A percentile compares a stretch with the other conserved stretches of the same genome.
Evolutionary conservation across 1,140 invertebrate species (phyloP).

Genomic region (Whitmania pigra): DNA sequence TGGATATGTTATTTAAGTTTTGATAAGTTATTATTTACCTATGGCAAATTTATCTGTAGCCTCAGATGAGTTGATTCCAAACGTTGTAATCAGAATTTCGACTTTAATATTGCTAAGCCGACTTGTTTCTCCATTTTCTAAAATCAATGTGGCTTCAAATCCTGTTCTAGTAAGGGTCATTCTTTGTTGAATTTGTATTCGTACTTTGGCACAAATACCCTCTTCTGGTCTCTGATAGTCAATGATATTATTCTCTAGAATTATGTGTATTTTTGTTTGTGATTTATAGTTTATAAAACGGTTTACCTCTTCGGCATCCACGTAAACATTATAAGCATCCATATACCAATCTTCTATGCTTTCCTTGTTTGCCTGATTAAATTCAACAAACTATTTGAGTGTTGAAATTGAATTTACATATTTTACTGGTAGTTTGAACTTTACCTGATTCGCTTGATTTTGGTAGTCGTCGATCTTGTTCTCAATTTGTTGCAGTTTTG

Average conservation of each 20-base stretch:
- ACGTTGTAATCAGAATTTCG: constrained; percentile 14
- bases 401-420: not conserved
- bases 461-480: not conserved
- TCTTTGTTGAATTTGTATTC: constrained; percentile 28
- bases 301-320: constrained; percentile 14
- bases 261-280: not conserved
- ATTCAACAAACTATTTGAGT: not conserved
- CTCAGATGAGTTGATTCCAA: not conserved
- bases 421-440: too few species aligned
- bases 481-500: not conserved
- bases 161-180: constrained; percentile 27
- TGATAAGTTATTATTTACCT: too few species aligned
- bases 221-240: constrained; percentile 14
- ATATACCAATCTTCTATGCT: constrained; percentile 16
- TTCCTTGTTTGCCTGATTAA: constrained; percentile 11
- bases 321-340: constrained; percentile 3
- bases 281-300: not conserved
- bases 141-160: constrained; percentile 27
- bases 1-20: not conserved
- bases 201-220: constrained; percentile 29
- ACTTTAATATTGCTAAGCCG: constrained; percentile 20
- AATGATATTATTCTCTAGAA: not conserved
- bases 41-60: constrained; percentile 26
- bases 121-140: constrained; percentile 27
- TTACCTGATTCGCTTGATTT: not conserved